phyloP scores from a whole-genome alignment of 2,113 vertebrate species.

The Thomomys bottae region DNA sequence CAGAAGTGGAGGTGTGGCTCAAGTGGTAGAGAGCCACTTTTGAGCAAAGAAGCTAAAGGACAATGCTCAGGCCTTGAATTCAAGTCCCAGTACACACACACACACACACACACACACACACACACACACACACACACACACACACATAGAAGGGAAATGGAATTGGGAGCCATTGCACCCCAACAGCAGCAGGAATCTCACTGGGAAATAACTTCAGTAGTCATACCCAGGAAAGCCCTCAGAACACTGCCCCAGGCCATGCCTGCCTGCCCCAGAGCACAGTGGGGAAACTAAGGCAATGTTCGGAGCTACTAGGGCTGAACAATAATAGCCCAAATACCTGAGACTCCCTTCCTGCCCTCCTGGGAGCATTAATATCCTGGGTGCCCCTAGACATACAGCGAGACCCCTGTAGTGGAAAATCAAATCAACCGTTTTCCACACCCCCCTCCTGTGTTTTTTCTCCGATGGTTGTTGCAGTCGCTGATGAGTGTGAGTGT shows the following conservation, averaged over 20 bases:
- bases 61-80: no score
- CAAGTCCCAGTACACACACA: no score
- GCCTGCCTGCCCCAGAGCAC: background rate
- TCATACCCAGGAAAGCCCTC: background rate
- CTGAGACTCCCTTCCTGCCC: background rate
- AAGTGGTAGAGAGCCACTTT: no score
- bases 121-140: no score
- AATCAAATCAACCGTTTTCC: conserved; percentile 63
- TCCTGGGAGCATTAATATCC: conserved; percentile 7
- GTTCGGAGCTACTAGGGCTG: background rate
- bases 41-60: no score
- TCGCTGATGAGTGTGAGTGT: background rate
- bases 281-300: no score
- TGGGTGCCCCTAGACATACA: conserved; percentile 75
- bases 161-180: background rate
- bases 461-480: background rate
- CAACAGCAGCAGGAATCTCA: background rate
- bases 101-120: no score
- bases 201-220: background rate
- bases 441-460: conserved; percentile 48
- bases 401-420: conserved; percentile 73
- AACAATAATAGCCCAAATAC: no score
- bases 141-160: background rate
- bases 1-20: no score
- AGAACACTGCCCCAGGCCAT: no score